Conservation (phyloP, 2,797 vertebrate genomes). For the Pogoniulus pusillus region DNA sequence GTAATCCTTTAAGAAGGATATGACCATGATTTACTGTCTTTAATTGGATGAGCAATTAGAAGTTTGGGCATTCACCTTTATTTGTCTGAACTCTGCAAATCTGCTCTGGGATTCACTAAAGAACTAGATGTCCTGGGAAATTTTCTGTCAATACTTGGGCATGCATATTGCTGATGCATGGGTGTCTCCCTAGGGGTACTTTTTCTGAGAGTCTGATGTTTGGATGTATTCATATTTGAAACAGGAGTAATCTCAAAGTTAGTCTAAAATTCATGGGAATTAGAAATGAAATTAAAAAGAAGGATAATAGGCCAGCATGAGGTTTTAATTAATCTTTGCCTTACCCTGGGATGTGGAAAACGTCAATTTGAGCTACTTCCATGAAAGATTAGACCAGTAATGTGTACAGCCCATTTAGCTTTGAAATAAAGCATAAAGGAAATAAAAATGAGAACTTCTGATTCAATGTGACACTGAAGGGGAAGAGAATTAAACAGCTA, state of each 20-base stretch:
- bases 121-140: background rate
- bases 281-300: slow-evolving; percentile 19
- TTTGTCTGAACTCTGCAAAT: slow-evolving; percentile 23
- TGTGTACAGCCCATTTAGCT: slow-evolving; percentile 51
- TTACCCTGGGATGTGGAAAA: slow-evolving; percentile 50
- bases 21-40: background rate
- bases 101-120: background rate
- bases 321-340: slow-evolving; percentile 69
- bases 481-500: slow-evolving; percentile 14
- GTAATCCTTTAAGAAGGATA: background rate
- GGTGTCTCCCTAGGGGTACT: background rate
- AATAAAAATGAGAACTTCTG: slow-evolving; percentile 54
- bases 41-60: slow-evolving; percentile 26
- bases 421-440: slow-evolving; percentile 58
- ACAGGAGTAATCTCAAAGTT: slow-evolving; percentile 11
- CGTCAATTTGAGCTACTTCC: slow-evolving; percentile 51
- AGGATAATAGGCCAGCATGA: slow-evolving; percentile 43
- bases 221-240: background rate
- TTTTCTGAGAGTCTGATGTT: background rate
- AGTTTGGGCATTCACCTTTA: background rate
- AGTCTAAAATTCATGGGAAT: slow-evolving; percentile 41
- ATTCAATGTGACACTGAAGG: slow-evolving; percentile 52
- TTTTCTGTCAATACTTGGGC: background rate
- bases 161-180: background rate
- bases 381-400: slow-evolving; percentile 58